A percentile compares a stretch with the other conserved stretches of the same genome.
Conservation (phyloP, 2,888 invertebrate species). For the Euplagia quadripunctaria region DNA sequence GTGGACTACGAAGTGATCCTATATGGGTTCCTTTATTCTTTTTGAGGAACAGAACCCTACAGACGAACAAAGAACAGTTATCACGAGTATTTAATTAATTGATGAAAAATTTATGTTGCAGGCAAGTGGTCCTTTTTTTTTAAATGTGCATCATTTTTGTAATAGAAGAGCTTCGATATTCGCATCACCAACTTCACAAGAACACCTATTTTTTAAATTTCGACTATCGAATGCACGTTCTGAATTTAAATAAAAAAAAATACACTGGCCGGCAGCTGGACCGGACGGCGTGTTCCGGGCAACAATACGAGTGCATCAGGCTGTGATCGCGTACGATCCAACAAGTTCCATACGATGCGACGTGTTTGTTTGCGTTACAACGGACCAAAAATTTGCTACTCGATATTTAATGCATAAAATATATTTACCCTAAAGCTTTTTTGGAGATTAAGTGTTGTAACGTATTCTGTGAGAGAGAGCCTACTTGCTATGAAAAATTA, state of each 20-base stretch:
- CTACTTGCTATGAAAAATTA: no score
- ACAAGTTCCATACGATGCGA: constrained; percentile 26
- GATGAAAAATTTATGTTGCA: no score
- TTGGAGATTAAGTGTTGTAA: no score
- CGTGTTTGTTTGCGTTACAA: constrained; percentile 37
- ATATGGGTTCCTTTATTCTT: no score
- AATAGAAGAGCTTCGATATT: not conserved
- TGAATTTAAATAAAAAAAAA: constrained; percentile 50
- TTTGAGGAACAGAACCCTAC: no score
- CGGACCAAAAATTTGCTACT: constrained; percentile 38
- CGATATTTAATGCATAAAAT: constrained; percentile 20
- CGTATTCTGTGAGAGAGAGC: not conserved
- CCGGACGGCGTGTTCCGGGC: constrained; percentile 65
- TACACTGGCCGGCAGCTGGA: constrained; percentile 56
- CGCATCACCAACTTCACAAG: constrained; percentile 32
- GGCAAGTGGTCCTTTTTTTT: not conserved
- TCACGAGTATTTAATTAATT: not conserved
- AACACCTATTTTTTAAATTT: constrained; percentile 45
- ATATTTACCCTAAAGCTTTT: not conserved
- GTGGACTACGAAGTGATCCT: no score
- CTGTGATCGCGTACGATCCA: constrained; percentile 54
- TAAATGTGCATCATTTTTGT: not conserved
- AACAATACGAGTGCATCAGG: constrained; percentile 53
- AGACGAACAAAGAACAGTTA: no score
- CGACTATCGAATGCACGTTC: constrained; percentile 46